phyloP scores from a whole-genome alignment of 1,140 invertebrate species.

The Drosophila ercepeae region DNA sequence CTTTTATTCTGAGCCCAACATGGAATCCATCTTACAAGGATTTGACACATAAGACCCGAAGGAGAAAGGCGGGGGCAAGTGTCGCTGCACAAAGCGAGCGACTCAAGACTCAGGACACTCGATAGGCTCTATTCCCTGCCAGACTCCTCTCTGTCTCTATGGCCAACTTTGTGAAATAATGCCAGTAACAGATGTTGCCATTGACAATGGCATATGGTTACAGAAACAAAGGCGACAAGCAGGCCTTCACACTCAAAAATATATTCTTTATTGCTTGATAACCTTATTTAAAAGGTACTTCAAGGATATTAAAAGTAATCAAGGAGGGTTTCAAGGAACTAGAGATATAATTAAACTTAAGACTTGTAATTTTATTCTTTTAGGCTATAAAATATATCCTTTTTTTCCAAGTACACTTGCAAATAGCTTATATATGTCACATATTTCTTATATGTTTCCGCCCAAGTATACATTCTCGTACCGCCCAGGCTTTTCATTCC shows the following conservation, averaged over 20 bases:
- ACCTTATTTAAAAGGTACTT: no score
- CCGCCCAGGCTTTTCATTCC: slow-evolving; percentile 55
- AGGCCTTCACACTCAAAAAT: background rate
- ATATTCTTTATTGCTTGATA: background rate
- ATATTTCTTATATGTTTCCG: slow-evolving; percentile 18
- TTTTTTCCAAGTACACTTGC: background rate
- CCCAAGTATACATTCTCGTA: slow-evolving; percentile 9
- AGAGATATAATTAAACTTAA: background rate
- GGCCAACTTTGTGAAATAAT: slow-evolving; percentile 10
- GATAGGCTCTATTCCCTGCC: slow-evolving; percentile 21
- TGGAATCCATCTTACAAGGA: slow-evolving; percentile 31
- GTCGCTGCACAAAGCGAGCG: slow-evolving; percentile 21
- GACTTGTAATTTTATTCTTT: background rate
- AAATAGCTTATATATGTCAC: slow-evolving; percentile 8
- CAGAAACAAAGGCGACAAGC: background rate
- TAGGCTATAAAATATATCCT: background rate
- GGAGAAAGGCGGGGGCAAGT: slow-evolving; percentile 11
- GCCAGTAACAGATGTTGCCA: slow-evolving; percentile 37
- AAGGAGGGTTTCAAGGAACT: no score
- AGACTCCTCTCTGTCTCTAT: background rate
- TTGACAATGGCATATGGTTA: slow-evolving; percentile 47
- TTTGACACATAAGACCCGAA: slow-evolving; percentile 19
- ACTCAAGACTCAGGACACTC: slow-evolving; percentile 18
- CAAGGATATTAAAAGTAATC: no score
- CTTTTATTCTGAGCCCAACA: background rate